phyloP scores from a whole-genome alignment of 2,888 invertebrate genomes.

The Cotesia congregata region DNA sequence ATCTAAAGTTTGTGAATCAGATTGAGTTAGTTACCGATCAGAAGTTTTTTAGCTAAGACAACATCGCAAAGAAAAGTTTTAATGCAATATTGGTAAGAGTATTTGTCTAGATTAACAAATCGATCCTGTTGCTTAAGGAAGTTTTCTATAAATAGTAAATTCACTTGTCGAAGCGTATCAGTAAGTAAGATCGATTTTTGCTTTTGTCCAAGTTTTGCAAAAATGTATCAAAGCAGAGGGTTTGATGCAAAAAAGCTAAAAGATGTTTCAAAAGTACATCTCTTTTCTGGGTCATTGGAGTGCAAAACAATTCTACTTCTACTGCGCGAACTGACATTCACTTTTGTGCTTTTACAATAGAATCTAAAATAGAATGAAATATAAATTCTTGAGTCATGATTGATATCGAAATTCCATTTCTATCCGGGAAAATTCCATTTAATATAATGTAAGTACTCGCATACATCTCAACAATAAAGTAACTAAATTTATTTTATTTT shows the following conservation, averaged over 20 bases:
- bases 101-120: neutral
- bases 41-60: neutral
- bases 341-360: neutral
- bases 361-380: neutral
- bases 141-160: neutral
- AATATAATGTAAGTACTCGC: too few species aligned
- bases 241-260: neutral
- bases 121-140: neutral
- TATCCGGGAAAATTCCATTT: neutral
- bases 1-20: neutral
- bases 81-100: neutral
- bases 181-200: neutral
- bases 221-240: neutral
- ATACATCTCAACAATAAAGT: too few species aligned
- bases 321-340: neutral
- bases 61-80: neutral
- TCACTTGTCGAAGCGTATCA: neutral
- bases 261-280: neutral
- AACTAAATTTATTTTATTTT: constrained; percentile 53
- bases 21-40: neutral
- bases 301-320: neutral
- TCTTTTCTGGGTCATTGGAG: neutral
- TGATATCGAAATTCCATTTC: neutral
- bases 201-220: neutral
- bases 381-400: neutral